Evolutionary conservation across 2,113 vertebrate genomes (phyloP).

Genomic region (Silurus meridionalis): DNA sequence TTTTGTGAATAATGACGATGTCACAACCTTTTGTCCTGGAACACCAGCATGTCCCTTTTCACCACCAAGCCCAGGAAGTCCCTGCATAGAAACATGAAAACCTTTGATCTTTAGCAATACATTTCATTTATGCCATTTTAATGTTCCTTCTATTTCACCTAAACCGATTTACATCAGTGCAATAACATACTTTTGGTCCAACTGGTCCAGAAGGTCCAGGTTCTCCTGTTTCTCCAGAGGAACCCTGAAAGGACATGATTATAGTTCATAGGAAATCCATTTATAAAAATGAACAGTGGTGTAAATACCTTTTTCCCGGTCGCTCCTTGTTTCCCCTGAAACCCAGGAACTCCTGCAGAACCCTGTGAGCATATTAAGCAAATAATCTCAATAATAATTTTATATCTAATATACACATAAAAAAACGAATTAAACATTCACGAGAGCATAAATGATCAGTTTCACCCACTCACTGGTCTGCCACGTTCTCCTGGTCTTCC

Average conservation of each 20-base stretch:
- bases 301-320: constrained; percentile 64
- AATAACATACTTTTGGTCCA: constrained; percentile 66
- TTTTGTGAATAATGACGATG: neutral
- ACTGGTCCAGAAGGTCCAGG: constrained; percentile 62
- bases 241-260: constrained; percentile 59
- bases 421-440: neutral
- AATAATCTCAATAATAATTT: neutral
- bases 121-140: neutral
- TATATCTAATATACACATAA: too few relatives aligned
- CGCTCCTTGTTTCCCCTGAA: constrained; percentile 60
- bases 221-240: constrained; percentile 60
- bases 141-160: neutral
- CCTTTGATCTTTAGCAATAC: neutral
- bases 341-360: constrained; percentile 61
- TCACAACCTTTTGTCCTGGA: constrained; percentile 62
- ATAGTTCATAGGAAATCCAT: neutral
- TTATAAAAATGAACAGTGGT: neutral
- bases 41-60: constrained; percentile 56
- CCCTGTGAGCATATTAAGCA: constrained; percentile 57
- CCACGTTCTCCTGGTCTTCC: constrained; percentile 64
- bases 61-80: constrained; percentile 66
- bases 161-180: neutral
- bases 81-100: constrained; percentile 57
- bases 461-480: constrained; percentile 58
- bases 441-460: neutral